Evolutionary conservation across 2,888 invertebrate genomes (phyloP).

Genomic region (Pyrgus malvae): DNA sequence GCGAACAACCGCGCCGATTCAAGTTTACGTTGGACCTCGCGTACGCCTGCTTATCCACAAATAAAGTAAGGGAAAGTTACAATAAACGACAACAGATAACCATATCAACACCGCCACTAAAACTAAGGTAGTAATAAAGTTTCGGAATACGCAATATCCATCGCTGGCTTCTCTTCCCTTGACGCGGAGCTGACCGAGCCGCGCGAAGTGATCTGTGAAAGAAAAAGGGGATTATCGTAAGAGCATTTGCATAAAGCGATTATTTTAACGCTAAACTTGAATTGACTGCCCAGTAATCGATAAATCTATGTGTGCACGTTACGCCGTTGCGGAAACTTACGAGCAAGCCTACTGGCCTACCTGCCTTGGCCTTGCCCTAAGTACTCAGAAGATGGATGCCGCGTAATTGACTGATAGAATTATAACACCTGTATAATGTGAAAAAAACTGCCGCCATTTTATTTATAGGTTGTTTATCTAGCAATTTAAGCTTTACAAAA

Average conservation of each 20-base stretch:
- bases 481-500: too few species aligned
- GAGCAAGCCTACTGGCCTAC: background rate
- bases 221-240: constrained; percentile 27
- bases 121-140: constrained; percentile 28
- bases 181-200: constrained; percentile 8
- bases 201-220: constrained; percentile 31
- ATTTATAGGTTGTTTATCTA: too few species aligned
- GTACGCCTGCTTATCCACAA: constrained; percentile 46
- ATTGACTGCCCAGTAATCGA: constrained; percentile 21
- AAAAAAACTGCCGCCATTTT: too few species aligned
- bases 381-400: background rate
- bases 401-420: background rate
- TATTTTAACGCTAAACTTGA: constrained; percentile 16
- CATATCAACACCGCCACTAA: constrained; percentile 40
- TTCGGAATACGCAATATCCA: constrained; percentile 39
- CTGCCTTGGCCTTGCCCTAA: constrained; percentile 11
- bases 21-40: constrained; percentile 55
- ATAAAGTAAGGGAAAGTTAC: background rate
- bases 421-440: too few species aligned
- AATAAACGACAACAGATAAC: background rate
- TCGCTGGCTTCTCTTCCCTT: constrained; percentile 27
- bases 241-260: constrained; percentile 25
- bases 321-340: constrained; percentile 12
- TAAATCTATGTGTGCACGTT: constrained; percentile 18
- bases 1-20: constrained; percentile 46